Conservation (phyloP, 30 jellyfish, hydroid and myxozoan genomes). For the Aurelia sp. region DNA sequence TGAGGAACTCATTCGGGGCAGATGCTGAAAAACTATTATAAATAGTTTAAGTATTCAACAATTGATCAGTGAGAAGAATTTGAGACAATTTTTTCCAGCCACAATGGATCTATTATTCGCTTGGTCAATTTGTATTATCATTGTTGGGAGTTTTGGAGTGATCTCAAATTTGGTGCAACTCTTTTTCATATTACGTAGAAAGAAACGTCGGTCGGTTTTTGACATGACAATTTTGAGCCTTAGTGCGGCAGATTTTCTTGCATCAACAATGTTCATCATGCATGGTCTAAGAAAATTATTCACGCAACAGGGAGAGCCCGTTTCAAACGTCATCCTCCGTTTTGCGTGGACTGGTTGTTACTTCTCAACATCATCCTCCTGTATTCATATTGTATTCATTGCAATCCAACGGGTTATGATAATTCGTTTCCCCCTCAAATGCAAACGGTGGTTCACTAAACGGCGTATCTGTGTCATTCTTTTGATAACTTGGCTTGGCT, state of each 20-base stretch:
- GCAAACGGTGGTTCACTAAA: background rate
- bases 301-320: constrained; percentile 14
- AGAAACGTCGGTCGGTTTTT: background rate
- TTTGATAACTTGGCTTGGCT: background rate
- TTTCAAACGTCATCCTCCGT: constrained; percentile 14
- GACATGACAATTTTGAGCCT: constrained; percentile 18
- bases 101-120: background rate
- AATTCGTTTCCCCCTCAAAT: constrained; percentile 13
- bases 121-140: constrained; percentile 11
- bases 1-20: too few relatives aligned
- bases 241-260: constrained; percentile 8
- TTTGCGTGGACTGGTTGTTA: constrained; percentile 39
- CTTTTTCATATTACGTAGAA: background rate
- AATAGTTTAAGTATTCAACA: background rate
- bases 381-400: constrained; percentile 26
- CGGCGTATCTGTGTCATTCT: constrained; percentile 2
- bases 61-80: background rate
- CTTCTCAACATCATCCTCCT: constrained; percentile 23
- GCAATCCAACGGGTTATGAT: constrained; percentile 34
- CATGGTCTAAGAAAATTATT: constrained; percentile 28
- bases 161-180: constrained; percentile 6
- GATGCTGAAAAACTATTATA: background rate
- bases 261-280: constrained; percentile 26
- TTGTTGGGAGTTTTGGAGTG: background rate
- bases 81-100: background rate